phyloP scores from a whole-genome alignment of 2,113 vertebrate genomes.

The Rallus limicola region DNA sequence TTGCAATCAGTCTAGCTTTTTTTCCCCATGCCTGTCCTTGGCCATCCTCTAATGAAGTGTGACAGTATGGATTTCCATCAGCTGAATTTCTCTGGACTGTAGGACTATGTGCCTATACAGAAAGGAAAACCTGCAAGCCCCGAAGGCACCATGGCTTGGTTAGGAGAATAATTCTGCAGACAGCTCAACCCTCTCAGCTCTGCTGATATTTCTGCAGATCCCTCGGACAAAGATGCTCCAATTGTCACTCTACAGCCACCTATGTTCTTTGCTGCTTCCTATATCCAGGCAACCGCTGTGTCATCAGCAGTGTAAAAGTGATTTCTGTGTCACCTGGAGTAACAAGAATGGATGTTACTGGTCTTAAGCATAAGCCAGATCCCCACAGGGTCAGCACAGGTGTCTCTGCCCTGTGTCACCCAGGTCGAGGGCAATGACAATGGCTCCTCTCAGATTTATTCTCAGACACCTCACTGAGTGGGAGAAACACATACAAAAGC shows the following conservation, averaged over 20 bases:
- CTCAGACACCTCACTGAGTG: neutral
- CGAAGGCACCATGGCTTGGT: accelerated
- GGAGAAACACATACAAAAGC: neutral
- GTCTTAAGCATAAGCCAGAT: neutral
- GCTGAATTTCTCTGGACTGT: neutral
- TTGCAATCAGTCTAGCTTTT: neutral
- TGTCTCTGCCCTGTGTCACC: neutral
- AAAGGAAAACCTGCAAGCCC: neutral
- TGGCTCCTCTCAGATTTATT: neutral
- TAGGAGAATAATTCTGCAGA: neutral
- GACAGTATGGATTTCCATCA: neutral
- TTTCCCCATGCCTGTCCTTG: neutral
- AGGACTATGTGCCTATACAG: neutral
- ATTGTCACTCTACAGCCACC: neutral
- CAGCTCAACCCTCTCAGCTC: neutral
- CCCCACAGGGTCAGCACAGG: accelerated
- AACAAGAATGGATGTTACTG: neutral
- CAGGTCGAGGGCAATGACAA: neutral
- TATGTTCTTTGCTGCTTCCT: neutral
- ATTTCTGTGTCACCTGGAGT: neutral
- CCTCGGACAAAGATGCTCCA: neutral
- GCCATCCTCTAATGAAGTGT: neutral
- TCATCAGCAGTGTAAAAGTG: neutral
- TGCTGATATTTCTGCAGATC: neutral
- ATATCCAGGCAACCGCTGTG: neutral